phyloP scores from a whole-genome alignment of 2,888 invertebrate genomes.

The Volucella bombylans region DNA sequence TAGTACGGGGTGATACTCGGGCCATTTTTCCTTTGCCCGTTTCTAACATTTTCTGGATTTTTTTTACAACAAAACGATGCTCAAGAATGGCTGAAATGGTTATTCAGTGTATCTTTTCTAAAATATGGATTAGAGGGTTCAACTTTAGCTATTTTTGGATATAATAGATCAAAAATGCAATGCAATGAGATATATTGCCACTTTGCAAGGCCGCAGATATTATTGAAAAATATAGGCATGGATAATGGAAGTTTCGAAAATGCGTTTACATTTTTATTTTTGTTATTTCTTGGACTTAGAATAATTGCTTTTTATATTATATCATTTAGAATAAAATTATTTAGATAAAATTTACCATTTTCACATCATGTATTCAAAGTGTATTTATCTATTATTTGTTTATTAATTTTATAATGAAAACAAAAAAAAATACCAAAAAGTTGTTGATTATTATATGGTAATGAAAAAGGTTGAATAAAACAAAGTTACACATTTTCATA shows the following conservation, averaged over 20 bases:
- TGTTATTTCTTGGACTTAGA: conserved; percentile 86
- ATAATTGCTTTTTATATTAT: conserved; percentile 87
- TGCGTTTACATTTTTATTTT: conserved; percentile 86
- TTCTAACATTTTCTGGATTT: conserved; percentile 95
- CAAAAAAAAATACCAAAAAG: no score
- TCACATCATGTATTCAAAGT: not conserved
- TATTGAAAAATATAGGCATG: conserved; percentile 90
- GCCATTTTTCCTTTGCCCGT: conserved; percentile 93
- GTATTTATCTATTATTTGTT: no score
- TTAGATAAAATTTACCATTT: conserved; percentile 77
- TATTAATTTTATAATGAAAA: no score
- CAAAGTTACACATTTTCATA: no score
- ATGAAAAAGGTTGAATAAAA: no score
- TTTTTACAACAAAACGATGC: conserved; percentile 93
- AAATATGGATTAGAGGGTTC: conserved; percentile 94
- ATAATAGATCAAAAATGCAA: conserved; percentile 88
- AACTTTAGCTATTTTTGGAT: conserved; percentile 91
- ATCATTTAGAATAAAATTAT: conserved; percentile 85
- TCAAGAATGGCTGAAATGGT: conserved; percentile 90
- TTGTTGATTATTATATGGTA: no score
- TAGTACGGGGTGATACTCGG: conserved; percentile 95
- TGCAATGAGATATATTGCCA: conserved; percentile 91
- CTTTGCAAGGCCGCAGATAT: conserved; percentile 86
- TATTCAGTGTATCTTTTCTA: conserved; percentile 93
- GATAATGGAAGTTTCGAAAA: conserved; percentile 86